Evolutionary conservation across 2,113 vertebrate genomes (phyloP), one percentile per base, ranked within the genome.

Genomic region (Ardeotis arabs): DNA sequence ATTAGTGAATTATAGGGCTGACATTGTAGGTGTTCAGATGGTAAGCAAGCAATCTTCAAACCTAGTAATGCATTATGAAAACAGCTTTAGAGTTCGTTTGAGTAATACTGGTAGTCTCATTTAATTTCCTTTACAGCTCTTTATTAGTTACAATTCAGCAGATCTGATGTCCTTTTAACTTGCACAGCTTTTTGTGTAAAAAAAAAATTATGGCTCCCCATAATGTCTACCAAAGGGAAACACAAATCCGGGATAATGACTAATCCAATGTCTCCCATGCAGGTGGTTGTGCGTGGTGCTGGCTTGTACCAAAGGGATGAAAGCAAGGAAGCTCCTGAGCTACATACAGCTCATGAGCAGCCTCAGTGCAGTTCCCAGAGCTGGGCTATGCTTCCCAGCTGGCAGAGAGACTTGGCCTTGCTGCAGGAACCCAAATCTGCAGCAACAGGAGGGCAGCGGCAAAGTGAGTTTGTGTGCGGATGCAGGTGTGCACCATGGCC

Each of bases 61-160:
- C 13, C 22, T 60, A 33, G 33, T 45, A 95, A 84, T 1, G 3
- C 6, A 12, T 53, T 78, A 76, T 49, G n/a, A 60, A 75, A 89
- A 49, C 19, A 66, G 35, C 17, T 53, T 68, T 67, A 50, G n/a
- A 84, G 45, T 67, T 89, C 5, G 0, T 55, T n/a, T 53, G 29
- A 90, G 25, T 55, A 78, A 83, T 29, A 27, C 28, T 56, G 28
- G 20, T 73, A 15, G 49, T 79, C 52, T 83, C 64, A 70, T 95
- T 93, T 91, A 1, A 73, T 58, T 83, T 84, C 68, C 25, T 91
- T 92, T 72, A 89, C 35, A 11, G 45, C 22, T 68, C 25, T 55
- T 90, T 79, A 67, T 90, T 79, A 93, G 76, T 63, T 91, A 82
- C 79, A 90, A 66, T 47, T 92, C 89, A 84, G 59, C 31, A 85